A percentile compares a stretch with the other conserved stretches of the same genome.
phyloP scores from a whole-genome alignment of 2,113 vertebrate genomes.

The Balaeniceps rex region DNA sequence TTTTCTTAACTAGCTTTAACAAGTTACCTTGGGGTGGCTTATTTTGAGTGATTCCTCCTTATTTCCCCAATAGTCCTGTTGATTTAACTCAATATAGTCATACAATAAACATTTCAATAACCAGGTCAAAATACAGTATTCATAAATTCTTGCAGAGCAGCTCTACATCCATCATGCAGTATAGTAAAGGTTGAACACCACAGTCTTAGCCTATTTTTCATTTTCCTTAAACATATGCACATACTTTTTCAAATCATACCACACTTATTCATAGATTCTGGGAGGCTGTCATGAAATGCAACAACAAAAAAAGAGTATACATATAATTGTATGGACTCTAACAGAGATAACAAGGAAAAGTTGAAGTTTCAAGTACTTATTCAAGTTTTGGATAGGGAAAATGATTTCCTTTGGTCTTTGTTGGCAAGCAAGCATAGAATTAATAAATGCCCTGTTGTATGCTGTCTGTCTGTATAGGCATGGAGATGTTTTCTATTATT shows the following conservation, averaged over 20 bases:
- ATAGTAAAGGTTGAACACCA: background rate
- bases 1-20: background rate
- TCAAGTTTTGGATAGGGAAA: background rate
- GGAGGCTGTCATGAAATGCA: background rate
- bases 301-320: background rate
- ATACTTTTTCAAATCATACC: background rate
- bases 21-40: background rate
- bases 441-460: background rate
- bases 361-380: background rate
- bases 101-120: slow-evolving; percentile 47
- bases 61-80: background rate
- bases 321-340: background rate
- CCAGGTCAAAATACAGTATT: slow-evolving; percentile 39
- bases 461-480: background rate
- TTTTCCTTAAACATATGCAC: slow-evolving; percentile 28
- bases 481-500: background rate
- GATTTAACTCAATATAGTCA: slow-evolving; percentile 7
- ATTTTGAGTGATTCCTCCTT: background rate
- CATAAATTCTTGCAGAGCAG: slow-evolving; percentile 36
- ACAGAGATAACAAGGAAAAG: background rate
- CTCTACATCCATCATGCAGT: slow-evolving; percentile 31
- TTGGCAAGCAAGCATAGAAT: background rate
- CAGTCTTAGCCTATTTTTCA: slow-evolving; percentile 19
- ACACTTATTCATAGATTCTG: background rate
- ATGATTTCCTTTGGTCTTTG: background rate